Evolutionary conservation across 2,113 vertebrate species (phyloP).

Genomic region (Ctenodactylus gundi): DNA sequence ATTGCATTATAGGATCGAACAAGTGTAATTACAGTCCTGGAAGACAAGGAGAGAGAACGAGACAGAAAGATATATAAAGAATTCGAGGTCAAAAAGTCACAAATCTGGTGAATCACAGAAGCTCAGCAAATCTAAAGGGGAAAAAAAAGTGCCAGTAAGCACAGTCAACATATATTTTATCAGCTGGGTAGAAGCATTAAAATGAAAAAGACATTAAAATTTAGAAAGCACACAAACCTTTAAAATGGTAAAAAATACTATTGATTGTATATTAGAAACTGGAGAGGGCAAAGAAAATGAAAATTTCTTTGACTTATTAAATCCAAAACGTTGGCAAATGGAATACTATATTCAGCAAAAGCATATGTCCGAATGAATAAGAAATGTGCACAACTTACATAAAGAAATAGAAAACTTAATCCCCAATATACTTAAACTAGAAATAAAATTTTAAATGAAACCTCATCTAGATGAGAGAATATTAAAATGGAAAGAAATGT

Average conservation of each 20-base stretch:
- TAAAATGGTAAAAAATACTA: neutral
- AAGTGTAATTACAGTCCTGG: neutral
- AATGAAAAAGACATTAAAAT: neutral
- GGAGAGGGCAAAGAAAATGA: neutral
- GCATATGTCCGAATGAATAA: neutral
- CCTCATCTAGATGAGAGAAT: neutral
- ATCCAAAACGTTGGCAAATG: neutral
- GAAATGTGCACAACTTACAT: neutral
- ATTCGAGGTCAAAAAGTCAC: neutral
- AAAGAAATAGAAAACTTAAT: neutral
- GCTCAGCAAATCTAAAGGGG: neutral
- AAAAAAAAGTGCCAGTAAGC: neutral
- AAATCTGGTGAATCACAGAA: neutral
- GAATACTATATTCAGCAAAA: neutral
- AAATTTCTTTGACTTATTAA: neutral
- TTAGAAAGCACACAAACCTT: neutral
- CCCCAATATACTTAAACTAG: neutral
- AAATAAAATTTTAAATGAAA: neutral
- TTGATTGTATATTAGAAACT: too few species aligned
- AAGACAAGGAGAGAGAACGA: neutral
- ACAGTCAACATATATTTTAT: neutral
- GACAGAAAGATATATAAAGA: neutral
- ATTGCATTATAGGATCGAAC: neutral
- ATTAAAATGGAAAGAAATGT: neutral
- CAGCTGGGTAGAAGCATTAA: neutral